These are phyloP conservation scores for Hippocampus mohnikei DNA, from an alignment of 2,113 vertebrate genomes.

Conservation along the genomic window DNA sequence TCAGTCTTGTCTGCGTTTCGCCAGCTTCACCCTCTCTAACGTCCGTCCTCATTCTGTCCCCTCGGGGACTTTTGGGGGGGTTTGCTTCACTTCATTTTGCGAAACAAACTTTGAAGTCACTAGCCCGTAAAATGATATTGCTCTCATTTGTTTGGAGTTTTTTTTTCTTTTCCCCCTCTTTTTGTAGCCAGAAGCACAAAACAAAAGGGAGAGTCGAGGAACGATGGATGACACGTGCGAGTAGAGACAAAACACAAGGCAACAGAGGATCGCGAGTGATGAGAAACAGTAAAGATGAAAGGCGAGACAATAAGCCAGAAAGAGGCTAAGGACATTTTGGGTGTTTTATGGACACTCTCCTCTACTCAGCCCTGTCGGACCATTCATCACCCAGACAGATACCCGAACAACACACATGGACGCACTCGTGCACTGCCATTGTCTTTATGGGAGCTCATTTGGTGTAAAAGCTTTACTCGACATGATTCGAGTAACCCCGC, in stretches of 20 bases:
- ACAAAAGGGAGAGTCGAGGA: constrained; percentile 7
- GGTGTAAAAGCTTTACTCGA: constrained; percentile 46
- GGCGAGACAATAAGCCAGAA: constrained; percentile 16
- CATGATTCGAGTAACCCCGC: constrained; percentile 30
- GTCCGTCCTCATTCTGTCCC: constrained; percentile 22
- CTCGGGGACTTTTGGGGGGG: constrained; percentile 2
- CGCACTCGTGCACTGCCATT: constrained; percentile 33
- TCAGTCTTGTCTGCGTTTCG: constrained; percentile 1
- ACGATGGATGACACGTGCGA: constrained; percentile 13
- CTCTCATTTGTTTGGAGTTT: constrained; percentile 47
- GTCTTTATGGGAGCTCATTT: constrained; percentile 52
- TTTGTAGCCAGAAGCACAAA: constrained; percentile 19
- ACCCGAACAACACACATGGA: constrained; percentile 21
- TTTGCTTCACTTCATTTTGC: constrained; percentile 30
- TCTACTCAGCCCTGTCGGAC: constrained; percentile 26
- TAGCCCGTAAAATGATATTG: constrained; percentile 42
- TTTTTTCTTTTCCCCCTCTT: not conserved
- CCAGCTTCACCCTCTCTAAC: constrained; percentile 4
- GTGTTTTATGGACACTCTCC: constrained; percentile 55
- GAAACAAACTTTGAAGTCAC: constrained; percentile 44
- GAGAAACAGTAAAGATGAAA: constrained; percentile 32
- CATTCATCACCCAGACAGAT: constrained; percentile 56
- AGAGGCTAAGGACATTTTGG: not conserved
- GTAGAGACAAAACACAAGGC: constrained; percentile 19
- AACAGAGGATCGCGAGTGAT: constrained; percentile 15